Base-by-base conservation (phyloP, 2,888 invertebrate genomes). In the Lithodes maja region DNA sequence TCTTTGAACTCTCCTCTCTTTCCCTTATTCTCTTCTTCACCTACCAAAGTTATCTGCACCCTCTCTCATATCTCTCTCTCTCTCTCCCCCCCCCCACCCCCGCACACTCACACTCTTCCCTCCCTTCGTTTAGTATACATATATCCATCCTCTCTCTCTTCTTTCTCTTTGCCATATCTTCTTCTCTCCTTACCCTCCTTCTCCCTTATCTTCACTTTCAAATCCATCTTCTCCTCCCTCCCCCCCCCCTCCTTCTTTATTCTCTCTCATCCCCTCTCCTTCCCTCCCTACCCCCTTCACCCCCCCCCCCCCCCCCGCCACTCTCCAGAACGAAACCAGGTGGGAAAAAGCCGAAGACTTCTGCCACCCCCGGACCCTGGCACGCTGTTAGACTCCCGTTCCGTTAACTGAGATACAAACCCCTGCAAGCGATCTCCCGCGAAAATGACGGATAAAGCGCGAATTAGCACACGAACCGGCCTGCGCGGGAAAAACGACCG, bases 391-490 rank as follows among this genome's bases (percentile, higher is more conserved):
- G 83, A 83, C 79, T 83, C 79, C 77, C 33, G 87, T 83, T 87
- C 77, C 83, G 61, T 83, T 87, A 87, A 87, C 87, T 87, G 87
- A 87, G 87, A 87, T 87, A 77, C 87, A 87, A 87, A 87, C 83
- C 83, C 77, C 50, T 83, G 87, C 69, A 83, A 68, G 77, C 54
- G 83, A 79, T 82, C 82, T 82, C 49, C 55, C 71, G 12, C 50
- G 53, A 5, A 61, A 85, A 80, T 80, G 85, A 80, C 80, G 71
- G 71, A 71, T 79, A 61, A 61, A 61, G 12, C 61, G 5, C 61
- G 61, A 61, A 61, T 61, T 61, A 7, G 61, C 61, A 61, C 61
- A 61, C 7, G 12, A 12, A 5, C 61, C 61, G 61, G 61, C 61
- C 61, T 0, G 61, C 61, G 61, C 5, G 61, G 61, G 1, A 61